Evolutionary conservation across 1,140 invertebrate genomes (phyloP).

Genomic region (Neelides sp.): DNA sequence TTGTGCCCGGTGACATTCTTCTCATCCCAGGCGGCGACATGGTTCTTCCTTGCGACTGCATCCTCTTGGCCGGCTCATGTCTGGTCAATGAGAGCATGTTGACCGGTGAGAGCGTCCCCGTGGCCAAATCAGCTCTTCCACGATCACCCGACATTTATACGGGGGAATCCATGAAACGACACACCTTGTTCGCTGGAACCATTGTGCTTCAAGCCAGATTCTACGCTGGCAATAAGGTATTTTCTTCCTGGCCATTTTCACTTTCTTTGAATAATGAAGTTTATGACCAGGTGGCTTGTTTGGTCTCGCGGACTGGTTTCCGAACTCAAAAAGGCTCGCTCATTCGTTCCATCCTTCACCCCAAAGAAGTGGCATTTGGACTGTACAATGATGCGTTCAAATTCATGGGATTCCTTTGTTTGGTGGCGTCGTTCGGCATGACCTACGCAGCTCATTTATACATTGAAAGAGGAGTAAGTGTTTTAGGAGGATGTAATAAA

Average conservation of each 20-base stretch:
- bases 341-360: slow-evolving; percentile 47
- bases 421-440: slow-evolving; percentile 41
- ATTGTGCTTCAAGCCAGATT: slow-evolving; percentile 52
- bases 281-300: slow-evolving; percentile 35
- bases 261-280: not conserved
- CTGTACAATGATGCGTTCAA: slow-evolving; percentile 46
- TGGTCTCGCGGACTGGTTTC: slow-evolving; percentile 46
- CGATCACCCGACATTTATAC: slow-evolving; percentile 35
- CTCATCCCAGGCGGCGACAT: slow-evolving; percentile 72
- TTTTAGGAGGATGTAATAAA: slow-evolving; percentile 6
- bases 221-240: slow-evolving; percentile 40
- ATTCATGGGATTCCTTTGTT: slow-evolving; percentile 40
- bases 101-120: slow-evolving; percentile 59
- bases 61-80: slow-evolving; percentile 72
- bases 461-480: slow-evolving; percentile 32
- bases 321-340: slow-evolving; percentile 48
- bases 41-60: slow-evolving; percentile 78
- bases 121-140: slow-evolving; percentile 49
- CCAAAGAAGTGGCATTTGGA: slow-evolving; percentile 47
- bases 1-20: slow-evolving; percentile 90
- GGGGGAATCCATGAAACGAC: slow-evolving; percentile 41
- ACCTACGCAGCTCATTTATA: slow-evolving; percentile 39
- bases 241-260: not conserved
- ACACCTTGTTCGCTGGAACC: slow-evolving; percentile 53
- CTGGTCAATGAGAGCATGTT: slow-evolving; percentile 95